Evolutionary conservation across 2,113 vertebrate genomes (phyloP).

Genomic region (Cyphomyrus plagiostoma): DNA sequence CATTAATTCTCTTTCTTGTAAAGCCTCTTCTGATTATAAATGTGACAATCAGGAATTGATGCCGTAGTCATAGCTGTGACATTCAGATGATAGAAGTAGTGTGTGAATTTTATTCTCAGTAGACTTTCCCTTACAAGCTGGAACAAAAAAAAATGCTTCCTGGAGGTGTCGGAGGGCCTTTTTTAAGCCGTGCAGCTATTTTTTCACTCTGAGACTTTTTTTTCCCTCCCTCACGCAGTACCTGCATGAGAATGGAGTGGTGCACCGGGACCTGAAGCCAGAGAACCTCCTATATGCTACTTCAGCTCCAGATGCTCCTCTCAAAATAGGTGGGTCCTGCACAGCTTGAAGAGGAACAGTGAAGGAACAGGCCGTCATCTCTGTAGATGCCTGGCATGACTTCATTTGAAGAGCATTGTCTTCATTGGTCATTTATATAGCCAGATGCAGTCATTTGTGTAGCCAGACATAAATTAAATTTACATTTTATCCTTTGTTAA

Average conservation of each 20-base stretch:
- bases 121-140: background rate
- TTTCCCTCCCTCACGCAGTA: slow-evolving; percentile 56
- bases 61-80: background rate
- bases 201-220: background rate
- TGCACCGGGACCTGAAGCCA: slow-evolving; percentile 81
- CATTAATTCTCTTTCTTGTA: background rate
- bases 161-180: background rate
- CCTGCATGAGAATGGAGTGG: slow-evolving; percentile 79
- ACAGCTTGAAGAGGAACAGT: background rate
- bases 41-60: background rate
- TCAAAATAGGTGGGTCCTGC: slow-evolving; percentile 70
- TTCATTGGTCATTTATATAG: background rate
- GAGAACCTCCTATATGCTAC: slow-evolving; percentile 82
- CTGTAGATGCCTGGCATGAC: no score
- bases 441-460: background rate
- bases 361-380: background rate
- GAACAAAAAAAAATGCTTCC: background rate
- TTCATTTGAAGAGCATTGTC: background rate
- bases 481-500: background rate
- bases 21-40: background rate
- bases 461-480: background rate
- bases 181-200: background rate
- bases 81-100: background rate
- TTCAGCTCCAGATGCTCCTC: slow-evolving; percentile 72
- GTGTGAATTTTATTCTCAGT: background rate